phyloP scores from a whole-genome alignment of 1,140 invertebrate genomes.

The Batillaria attramentaria region DNA sequence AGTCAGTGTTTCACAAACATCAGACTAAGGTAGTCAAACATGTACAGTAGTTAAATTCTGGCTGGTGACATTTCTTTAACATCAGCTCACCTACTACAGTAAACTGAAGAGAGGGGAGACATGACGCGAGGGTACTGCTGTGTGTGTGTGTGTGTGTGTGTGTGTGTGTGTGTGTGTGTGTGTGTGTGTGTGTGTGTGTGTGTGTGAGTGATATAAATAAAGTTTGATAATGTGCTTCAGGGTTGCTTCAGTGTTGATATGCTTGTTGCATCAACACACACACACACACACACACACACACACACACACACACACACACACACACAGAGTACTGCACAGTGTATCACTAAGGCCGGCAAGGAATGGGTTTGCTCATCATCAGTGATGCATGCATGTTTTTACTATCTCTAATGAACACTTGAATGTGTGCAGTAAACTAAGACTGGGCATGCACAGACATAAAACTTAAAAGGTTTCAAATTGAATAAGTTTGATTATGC shows the following conservation, averaged over 20 bases:
- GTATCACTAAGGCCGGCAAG: too few species aligned
- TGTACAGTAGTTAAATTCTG: background rate
- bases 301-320: too few species aligned
- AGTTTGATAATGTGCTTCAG: background rate
- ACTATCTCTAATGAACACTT: too few species aligned
- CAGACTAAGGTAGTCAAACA: background rate
- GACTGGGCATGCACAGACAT: background rate
- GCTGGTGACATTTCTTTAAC: background rate
- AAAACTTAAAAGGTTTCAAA: background rate
- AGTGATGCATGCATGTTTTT: too few species aligned
- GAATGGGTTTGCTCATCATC: too few species aligned
- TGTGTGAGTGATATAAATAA: background rate
- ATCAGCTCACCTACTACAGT: background rate
- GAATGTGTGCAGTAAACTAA: too few species aligned
- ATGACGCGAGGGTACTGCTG: background rate
- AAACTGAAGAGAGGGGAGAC: background rate
- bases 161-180: conserved; percentile 12
- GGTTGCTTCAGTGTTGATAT: background rate
- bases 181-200: conserved; percentile 6
- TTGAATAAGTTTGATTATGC: background rate
- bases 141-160: background rate
- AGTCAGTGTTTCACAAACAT: too few species aligned
- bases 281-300: too few species aligned
- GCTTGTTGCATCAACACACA: too few species aligned
- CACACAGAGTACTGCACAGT: background rate